These are phyloP conservation scores for Zhuqinia jingwanae DNA, from an alignment of 2,888 invertebrate genomes.

Conservation along the genomic window DNA sequence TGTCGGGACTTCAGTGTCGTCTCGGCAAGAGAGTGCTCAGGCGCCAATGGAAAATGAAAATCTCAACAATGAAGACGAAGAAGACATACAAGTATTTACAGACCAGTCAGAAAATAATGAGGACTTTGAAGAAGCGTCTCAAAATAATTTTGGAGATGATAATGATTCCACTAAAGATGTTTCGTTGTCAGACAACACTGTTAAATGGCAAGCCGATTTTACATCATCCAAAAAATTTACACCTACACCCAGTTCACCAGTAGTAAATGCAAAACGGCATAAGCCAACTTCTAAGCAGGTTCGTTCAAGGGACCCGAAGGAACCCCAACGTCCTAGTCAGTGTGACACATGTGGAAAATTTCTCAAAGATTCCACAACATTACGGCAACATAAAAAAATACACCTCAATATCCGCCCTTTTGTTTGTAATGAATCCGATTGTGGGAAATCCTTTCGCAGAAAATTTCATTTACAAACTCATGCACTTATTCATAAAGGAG, in stretches of 20 bases:
- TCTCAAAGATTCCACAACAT: slow-evolving; percentile 54
- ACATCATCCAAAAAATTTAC: too few relatives aligned
- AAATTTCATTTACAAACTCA: slow-evolving; percentile 76
- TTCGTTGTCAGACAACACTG: too few relatives aligned
- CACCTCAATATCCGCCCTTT: slow-evolving; percentile 69
- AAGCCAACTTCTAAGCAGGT: too few relatives aligned
- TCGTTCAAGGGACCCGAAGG: background rate
- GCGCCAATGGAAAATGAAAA: slow-evolving; percentile 2
- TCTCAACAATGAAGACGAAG: background rate
- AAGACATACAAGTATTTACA: background rate
- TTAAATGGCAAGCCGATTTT: too few relatives aligned
- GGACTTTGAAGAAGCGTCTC: too few relatives aligned
- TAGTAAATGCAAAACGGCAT: too few relatives aligned
- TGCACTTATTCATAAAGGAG: slow-evolving; percentile 71
- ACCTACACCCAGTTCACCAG: too few relatives aligned
- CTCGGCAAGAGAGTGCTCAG: background rate
- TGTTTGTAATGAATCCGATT: slow-evolving; percentile 65
- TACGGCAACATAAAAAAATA: slow-evolving; percentile 74
- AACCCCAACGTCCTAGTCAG: slow-evolving; percentile 30
- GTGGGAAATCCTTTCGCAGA: slow-evolving; percentile 74
- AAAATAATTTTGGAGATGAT: too few relatives aligned
- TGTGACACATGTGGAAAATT: slow-evolving; percentile 75
- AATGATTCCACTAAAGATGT: too few relatives aligned
- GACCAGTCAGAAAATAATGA: too few relatives aligned
- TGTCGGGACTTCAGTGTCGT: background rate